A percentile compares a stretch with the other conserved stretches of the same genome.
Evolutionary conservation across 2,113 vertebrate genomes (phyloP).

Genomic region (Oreocharis arfaki): DNA sequence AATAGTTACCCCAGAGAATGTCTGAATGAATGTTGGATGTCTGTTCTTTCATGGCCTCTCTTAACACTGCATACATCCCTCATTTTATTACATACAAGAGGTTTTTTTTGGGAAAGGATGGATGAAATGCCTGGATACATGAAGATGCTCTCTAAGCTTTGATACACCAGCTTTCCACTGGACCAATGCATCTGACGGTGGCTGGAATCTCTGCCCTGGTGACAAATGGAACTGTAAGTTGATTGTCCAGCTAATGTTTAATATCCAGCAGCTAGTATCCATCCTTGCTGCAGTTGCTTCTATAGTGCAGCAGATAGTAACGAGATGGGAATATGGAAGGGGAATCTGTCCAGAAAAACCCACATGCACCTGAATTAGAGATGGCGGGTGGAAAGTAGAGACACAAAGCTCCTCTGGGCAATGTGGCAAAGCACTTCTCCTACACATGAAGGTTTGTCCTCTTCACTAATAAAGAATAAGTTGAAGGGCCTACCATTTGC

Average conservation of each 20-base stretch:
- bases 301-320: not conserved
- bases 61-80: not conserved
- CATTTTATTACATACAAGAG: not conserved
- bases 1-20: not conserved
- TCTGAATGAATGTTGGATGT: not conserved
- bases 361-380: not conserved
- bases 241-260: not conserved
- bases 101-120: fast-evolving
- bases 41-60: not conserved
- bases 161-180: not conserved
- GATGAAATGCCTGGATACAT: not conserved
- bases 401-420: not conserved
- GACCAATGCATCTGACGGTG: fast-evolving
- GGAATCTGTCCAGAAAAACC: not conserved
- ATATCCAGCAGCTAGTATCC: not conserved
- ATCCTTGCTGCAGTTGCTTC: not conserved
- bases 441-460: not conserved
- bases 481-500: not conserved
- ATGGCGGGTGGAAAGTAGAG: not conserved
- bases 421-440: not conserved
- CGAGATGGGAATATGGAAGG: not conserved
- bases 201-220: not conserved
- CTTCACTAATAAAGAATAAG: not conserved
- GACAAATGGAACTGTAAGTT: not conserved
- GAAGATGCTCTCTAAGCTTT: not conserved